These are phyloP conservation scores for Alcis repandata DNA, from an alignment of 2,888 invertebrate species.

Conservation along the genomic window DNA sequence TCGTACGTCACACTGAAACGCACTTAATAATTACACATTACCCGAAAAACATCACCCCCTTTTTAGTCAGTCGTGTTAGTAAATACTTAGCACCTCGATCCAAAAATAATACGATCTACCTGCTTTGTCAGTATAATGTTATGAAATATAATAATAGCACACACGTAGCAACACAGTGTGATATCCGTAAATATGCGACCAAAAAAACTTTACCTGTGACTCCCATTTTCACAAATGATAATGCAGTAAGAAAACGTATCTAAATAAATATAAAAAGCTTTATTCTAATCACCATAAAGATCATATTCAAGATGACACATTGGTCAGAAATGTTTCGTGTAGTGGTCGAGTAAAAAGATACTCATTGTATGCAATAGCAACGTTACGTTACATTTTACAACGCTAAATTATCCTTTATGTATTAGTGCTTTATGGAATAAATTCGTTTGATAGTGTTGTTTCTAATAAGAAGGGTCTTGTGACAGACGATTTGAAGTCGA, in stretches of 20 bases:
- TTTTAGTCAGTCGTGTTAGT: too few species aligned
- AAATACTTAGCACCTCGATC: slow-evolving; percentile 8
- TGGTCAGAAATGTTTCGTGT: slow-evolving; percentile 36
- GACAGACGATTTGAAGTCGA: slow-evolving; percentile 59
- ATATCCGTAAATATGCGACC: slow-evolving; percentile 67
- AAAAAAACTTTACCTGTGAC: slow-evolving; percentile 76
- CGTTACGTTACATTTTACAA: slow-evolving; percentile 37
- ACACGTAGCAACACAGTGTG: slow-evolving; percentile 70
- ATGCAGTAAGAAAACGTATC: slow-evolving; percentile 22
- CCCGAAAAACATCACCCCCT: too few species aligned
- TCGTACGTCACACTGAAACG: too few species aligned
- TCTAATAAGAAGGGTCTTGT: slow-evolving; percentile 46
- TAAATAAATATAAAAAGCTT: slow-evolving; percentile 13
- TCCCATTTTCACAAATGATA: slow-evolving; percentile 39
- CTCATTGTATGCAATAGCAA: slow-evolving; percentile 55
- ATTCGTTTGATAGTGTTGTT: slow-evolving; percentile 38
- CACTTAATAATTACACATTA: too few species aligned
- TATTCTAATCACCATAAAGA: slow-evolving; percentile 28
- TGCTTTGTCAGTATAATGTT: slow-evolving; percentile 63
- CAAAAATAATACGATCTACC: slow-evolving; percentile 55
- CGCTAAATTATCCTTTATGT: slow-evolving; percentile 39
- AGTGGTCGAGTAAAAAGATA: slow-evolving; percentile 43
- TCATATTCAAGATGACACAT: slow-evolving; percentile 33
- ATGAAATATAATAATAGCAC: slow-evolving; percentile 67
- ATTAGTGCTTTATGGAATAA: slow-evolving; percentile 35